Base-by-base conservation (phyloP, 2,113 vertebrate genomes). In the Actinemys pallida region DNA sequence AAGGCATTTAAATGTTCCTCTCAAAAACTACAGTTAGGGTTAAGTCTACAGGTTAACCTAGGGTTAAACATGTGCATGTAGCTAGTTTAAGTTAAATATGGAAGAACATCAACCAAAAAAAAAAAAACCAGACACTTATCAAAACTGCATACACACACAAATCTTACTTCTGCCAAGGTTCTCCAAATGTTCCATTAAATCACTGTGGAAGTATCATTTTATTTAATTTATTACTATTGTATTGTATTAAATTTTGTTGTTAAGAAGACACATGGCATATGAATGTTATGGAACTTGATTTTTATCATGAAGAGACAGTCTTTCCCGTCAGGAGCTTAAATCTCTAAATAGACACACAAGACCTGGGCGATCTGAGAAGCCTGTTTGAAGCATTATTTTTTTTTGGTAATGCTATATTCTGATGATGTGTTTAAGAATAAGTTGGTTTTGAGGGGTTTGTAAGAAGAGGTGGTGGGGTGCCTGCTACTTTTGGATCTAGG, bases 371-470 rank as follows among this genome's bases (percentile, higher is more conserved):
- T 13, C 62, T 11, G 24, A 47, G 3, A 6, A 59, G 24, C 22
- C 92, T 27, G 10, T 86, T 50, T 2, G 0, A 87, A 92, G 24
- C 11, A 9, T 56, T 35, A 52, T 0, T 16, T 2, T 62, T 86
- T 4, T 42, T 20, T 4, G 7, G 0, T 7, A 25, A 0, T 0
- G 0, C 5, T 75, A 2, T 31, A 3, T 88, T 82, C 81, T 2
- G 8, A 13, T 52, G 22, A 1, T n/a, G 0, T 27, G 12, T 47
- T 78, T 45, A 78, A 27, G 75, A 29, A 29, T 29, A 81, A 5
- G 27, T 25, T 56, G 39, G 84, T 86, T 1, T 53, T 49, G 57
- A 88, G 10, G 4, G 76, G 10, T 4, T 29, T 29, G 25, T 62
- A 53, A 16, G 79, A 35, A 27, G 56, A 6, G 39, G 24, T 22